Conservation (phyloP, 2,888 invertebrate species). For the Drosophila parthenogenetica region DNA sequence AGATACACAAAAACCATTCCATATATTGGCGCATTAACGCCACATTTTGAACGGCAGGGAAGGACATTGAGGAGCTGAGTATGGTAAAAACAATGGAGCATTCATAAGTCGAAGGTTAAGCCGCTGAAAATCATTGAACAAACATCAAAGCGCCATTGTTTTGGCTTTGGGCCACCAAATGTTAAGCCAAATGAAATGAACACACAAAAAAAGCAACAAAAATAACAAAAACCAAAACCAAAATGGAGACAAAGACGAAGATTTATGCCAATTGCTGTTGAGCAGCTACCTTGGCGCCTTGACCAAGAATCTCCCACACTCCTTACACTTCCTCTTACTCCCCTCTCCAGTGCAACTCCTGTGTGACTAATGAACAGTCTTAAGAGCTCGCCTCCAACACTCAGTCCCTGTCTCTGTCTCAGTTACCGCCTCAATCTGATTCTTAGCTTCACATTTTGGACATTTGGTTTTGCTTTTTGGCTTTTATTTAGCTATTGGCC, state of each 20-base stretch:
- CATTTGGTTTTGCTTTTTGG: constrained; percentile 17
- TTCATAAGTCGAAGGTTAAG: constrained; percentile 76
- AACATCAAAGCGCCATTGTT: constrained; percentile 74
- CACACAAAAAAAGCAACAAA: constrained; percentile 16
- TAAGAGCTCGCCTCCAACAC: constrained; percentile 27
- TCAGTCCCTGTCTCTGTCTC: constrained; percentile 5
- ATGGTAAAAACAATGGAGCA: constrained; percentile 61
- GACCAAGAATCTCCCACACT: not conserved
- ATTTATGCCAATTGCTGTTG: constrained; percentile 74
- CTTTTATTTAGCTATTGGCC: constrained; percentile 67
- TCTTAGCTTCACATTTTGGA: constrained; percentile 10
- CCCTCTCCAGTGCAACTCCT: constrained; percentile 24
- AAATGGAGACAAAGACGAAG: constrained; percentile 55
- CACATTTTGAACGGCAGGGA: constrained; percentile 41
- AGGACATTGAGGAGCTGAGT: no score
- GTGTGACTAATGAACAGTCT: constrained; percentile 74
- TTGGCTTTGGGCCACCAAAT: constrained; percentile 51
- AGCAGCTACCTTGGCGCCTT: constrained; percentile 67
- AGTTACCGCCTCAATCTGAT: constrained; percentile 14
- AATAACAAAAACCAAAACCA: constrained; percentile 9
- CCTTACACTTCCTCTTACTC: not conserved
- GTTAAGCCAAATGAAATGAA: constrained; percentile 67
- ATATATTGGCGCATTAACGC: constrained; percentile 68
- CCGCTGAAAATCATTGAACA: constrained; percentile 78
- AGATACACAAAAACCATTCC: constrained; percentile 27